phyloP scores from a whole-genome alignment of 2,797 vertebrate species.

The Characodon lateralis region DNA sequence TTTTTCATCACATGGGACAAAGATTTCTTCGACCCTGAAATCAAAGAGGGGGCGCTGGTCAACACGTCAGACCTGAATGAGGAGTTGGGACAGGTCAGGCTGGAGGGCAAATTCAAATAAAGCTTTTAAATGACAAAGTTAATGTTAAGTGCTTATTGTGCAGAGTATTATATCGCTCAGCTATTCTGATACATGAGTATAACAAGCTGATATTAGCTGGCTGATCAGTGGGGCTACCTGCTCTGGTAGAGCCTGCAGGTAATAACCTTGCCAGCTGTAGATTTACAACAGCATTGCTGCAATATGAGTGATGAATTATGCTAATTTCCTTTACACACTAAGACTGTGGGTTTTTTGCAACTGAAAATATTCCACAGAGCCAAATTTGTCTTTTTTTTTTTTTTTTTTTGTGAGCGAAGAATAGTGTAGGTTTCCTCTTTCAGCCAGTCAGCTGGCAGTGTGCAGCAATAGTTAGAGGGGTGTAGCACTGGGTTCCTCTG shows the following conservation, averaged over 20 bases:
- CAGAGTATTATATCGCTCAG: neutral
- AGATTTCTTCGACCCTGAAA: slow-evolving; percentile 93
- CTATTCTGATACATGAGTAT: neutral
- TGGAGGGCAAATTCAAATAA: neutral
- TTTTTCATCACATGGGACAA: slow-evolving; percentile 98
- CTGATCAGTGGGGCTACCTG: neutral
- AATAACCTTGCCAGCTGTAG: neutral
- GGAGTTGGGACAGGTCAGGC: slow-evolving; percentile 93
- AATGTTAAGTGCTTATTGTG: neutral
- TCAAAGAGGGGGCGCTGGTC: slow-evolving; percentile 93
- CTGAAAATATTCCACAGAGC: neutral
- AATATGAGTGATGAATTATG: neutral
- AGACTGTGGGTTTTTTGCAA: neutral
- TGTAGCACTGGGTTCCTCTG: neutral
- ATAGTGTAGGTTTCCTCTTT: neutral
- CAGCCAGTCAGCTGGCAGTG: neutral
- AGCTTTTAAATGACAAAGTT: neutral
- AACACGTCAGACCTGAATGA: slow-evolving; percentile 99
- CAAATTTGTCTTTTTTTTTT: neutral
- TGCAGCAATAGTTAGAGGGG: neutral
- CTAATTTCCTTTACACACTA: neutral
- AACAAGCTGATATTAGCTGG: too few species aligned
- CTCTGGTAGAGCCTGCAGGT: neutral
- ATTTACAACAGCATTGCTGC: neutral
- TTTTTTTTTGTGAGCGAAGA: too few species aligned